Conservation (phyloP, 1,140 invertebrate genomes). For the Drosophila truncata region DNA sequence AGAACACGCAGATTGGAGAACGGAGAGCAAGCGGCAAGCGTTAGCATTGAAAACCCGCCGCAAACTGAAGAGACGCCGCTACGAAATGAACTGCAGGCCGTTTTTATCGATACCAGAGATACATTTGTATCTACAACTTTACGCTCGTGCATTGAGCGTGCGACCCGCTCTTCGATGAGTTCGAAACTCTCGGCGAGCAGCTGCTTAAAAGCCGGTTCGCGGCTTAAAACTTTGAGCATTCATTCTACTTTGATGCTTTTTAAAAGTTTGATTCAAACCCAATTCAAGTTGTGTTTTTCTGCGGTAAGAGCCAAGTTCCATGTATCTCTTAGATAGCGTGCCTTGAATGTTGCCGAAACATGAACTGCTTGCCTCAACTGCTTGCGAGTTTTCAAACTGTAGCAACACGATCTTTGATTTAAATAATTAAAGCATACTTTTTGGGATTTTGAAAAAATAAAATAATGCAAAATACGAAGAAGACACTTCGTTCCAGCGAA, state of each 20-base stretch:
- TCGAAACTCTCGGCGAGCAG: conserved; percentile 57
- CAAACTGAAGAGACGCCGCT: conserved; percentile 66
- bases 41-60: conserved; percentile 76
- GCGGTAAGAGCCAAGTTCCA: conserved; percentile 35
- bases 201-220: conserved; percentile 70
- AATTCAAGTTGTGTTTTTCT: conserved; percentile 10
- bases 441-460: not conserved
- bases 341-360: conserved; percentile 59
- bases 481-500: not conserved
- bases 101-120: conserved; percentile 72
- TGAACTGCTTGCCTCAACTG: conserved; percentile 17
- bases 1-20: conserved; percentile 24
- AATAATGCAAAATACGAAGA: too few relatives aligned
- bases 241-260: conserved; percentile 33
- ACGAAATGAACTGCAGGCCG: conserved; percentile 45
- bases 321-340: conserved; percentile 53
- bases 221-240: conserved; percentile 53
- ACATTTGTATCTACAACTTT: conserved; percentile 73
- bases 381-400: conserved; percentile 7
- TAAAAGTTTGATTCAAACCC: conserved; percentile 17
- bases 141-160: not conserved
- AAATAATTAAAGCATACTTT: conserved; percentile 34
- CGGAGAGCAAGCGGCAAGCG: conserved; percentile 57
- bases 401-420: not conserved
- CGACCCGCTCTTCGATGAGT: conserved; percentile 1